Base-by-base conservation (phyloP, 2,888 invertebrate genomes). In the Drosophila ezoana region DNA sequence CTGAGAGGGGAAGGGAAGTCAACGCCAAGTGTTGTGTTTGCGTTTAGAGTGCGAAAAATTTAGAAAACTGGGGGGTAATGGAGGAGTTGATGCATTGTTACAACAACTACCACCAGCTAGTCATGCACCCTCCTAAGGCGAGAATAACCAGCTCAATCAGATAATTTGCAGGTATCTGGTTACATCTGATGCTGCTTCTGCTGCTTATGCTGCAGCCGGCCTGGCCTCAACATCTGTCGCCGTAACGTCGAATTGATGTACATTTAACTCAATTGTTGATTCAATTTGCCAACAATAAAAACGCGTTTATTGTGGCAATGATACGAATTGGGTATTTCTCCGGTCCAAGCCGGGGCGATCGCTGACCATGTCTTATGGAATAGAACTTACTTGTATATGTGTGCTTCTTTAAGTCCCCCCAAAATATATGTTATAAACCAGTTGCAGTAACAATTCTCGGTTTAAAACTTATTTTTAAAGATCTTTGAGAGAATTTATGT, bases 91-190 rank as follows among this genome's bases (percentile, higher is more conserved):
- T 49, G 33, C 38, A 40, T 5, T 43, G 18, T 28, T 37, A 8
- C n/a, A n/a, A 11, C 16, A 44, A 49, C 67, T 44, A 70, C 71
- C 60, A 57, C 64, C 51, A 58, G 20, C 32, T 40, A 58, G 16
- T 18, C 23, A 9, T 48, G 14, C 45, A 51, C 45, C 54, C 47
- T 44, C 13, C 33, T 14, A 10, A 18, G 75, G 71, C 43, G 58
- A 57, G 47, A 58, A 71, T 79, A 80, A 78, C 78, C 78, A 78
- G 64, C 72, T 69, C 53, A 78, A 75, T 69, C 51, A 75, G 60
- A 79, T 81, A 81, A 83, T 86, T 74, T 58, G 67, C 72, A 83
- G 83, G 83, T 83, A 86, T 83, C 84, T 83, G 72, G 79, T 83
- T 83, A 83, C 83, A 70, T 35, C 20, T 48, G 56, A 70, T 61